phyloP scores from a whole-genome alignment of 2,888 invertebrate genomes.

The Drosophila limbata region DNA sequence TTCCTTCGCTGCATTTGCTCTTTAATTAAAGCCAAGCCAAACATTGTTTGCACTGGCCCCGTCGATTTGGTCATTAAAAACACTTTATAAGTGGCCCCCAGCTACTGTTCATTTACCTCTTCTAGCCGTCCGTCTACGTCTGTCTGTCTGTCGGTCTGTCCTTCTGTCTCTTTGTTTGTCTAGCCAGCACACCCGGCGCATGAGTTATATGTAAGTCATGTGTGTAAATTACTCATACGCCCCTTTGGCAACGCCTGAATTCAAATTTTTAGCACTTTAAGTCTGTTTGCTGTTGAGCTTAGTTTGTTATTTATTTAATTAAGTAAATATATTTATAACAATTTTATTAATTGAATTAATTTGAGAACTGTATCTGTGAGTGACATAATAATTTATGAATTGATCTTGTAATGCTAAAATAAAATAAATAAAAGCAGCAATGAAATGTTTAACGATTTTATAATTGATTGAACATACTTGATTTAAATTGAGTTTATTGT shows the following conservation, averaged over 20 bases:
- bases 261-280: slow-evolving; percentile 16
- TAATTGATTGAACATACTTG: background rate
- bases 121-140: slow-evolving; percentile 5
- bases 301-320: background rate
- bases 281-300: background rate
- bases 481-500: background rate
- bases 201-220: slow-evolving; percentile 36
- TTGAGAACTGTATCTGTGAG: too few relatives aligned
- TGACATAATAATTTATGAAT: too few relatives aligned
- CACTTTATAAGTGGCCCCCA: slow-evolving; percentile 50
- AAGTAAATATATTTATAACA: slow-evolving; percentile 3
- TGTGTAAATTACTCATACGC: slow-evolving; percentile 72
- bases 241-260: slow-evolving; percentile 45
- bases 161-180: slow-evolving; percentile 12
- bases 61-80: slow-evolving; percentile 57
- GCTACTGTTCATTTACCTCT: slow-evolving; percentile 19
- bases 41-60: slow-evolving; percentile 46
- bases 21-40: slow-evolving; percentile 69
- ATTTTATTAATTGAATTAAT: background rate
- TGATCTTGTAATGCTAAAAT: too few relatives aligned
- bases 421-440: too few relatives aligned
- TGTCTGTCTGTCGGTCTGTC: slow-evolving; percentile 5
- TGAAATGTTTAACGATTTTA: too few relatives aligned
- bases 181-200: slow-evolving; percentile 54
- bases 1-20: slow-evolving; percentile 40